A percentile compares a stretch with the other conserved stretches of the same genome.
Evolutionary conservation across 1,140 invertebrate species (phyloP).

Genomic region (Centruroides vittatus): DNA sequence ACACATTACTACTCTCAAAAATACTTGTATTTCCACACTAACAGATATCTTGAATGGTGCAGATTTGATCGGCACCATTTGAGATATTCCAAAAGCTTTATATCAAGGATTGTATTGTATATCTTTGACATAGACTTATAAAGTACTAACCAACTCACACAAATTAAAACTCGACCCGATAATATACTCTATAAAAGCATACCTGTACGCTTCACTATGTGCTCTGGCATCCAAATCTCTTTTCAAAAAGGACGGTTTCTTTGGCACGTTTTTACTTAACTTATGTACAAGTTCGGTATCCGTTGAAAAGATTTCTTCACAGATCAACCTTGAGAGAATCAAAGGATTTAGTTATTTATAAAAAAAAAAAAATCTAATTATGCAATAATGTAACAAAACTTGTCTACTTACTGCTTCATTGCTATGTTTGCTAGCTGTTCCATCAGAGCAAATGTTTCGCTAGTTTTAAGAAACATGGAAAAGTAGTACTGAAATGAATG

Average conservation of each 20-base stretch:
- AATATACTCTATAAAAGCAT: neutral
- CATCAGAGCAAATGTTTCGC: constrained; percentile 80
- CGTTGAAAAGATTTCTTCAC: constrained; percentile 17
- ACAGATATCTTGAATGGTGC: no score
- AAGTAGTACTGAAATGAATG: constrained; percentile 53
- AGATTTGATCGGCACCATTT: no score
- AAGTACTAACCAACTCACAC: no score
- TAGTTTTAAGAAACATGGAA: constrained; percentile 75
- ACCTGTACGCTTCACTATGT: constrained; percentile 59
- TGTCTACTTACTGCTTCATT: constrained; percentile 67
- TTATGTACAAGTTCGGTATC: constrained; percentile 16
- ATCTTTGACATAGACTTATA: no score
- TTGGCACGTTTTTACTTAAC: constrained; percentile 60
- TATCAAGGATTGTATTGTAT: no score
- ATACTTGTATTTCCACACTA: no score
- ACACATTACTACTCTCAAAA: no score
- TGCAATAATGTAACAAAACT: neutral
- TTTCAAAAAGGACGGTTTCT: constrained; percentile 76
- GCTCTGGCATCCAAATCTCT: constrained; percentile 87
- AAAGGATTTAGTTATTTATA: constrained; percentile 6
- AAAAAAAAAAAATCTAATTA: neutral
- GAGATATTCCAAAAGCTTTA: no score
- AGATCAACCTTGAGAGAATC: constrained; percentile 14
- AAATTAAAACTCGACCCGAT: no score
- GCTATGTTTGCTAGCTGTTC: constrained; percentile 92